Percentiles rank a stretch among this genome's conserved stretches.
phyloP scores from a whole-genome alignment of 2,888 invertebrate species.

The Acholoe squamosa region DNA sequence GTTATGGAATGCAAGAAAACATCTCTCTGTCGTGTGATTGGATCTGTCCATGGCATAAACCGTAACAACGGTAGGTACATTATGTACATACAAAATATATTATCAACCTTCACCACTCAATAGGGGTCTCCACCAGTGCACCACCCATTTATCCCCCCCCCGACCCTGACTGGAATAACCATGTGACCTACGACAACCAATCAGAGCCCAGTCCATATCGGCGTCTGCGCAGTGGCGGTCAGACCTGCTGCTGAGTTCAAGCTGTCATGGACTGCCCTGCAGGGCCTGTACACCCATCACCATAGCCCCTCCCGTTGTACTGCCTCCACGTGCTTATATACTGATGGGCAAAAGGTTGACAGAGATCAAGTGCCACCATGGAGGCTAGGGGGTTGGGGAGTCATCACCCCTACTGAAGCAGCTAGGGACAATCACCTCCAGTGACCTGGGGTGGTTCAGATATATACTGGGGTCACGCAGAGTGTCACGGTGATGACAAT shows the following conservation, averaged over 20 bases:
- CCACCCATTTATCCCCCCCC: not conserved
- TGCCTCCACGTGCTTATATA: not conserved
- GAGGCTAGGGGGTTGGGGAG: not conserved
- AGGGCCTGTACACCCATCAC: not conserved
- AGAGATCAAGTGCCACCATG: not conserved
- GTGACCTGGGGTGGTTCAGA: no score
- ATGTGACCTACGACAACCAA: slow-evolving; percentile 19
- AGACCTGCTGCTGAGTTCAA: slow-evolving; percentile 21
- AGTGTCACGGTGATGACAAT: no score
- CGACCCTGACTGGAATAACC: not conserved
- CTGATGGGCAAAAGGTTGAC: not conserved
- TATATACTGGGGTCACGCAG: no score
- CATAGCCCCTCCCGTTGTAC: not conserved
- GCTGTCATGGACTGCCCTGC: slow-evolving; percentile 4
- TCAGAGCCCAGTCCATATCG: not conserved
- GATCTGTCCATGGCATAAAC: no score
- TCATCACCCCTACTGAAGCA: not conserved
- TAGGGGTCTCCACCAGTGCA: not conserved
- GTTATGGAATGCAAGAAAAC: no score
- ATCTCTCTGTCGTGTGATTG: no score
- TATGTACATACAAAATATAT: no score
- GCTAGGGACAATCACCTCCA: not conserved
- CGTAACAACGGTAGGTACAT: no score
- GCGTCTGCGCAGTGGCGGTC: slow-evolving; percentile 26
- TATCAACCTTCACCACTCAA: not conserved